Conservation (phyloP, 2,888 invertebrate species). For the Incurvaria masculella region DNA sequence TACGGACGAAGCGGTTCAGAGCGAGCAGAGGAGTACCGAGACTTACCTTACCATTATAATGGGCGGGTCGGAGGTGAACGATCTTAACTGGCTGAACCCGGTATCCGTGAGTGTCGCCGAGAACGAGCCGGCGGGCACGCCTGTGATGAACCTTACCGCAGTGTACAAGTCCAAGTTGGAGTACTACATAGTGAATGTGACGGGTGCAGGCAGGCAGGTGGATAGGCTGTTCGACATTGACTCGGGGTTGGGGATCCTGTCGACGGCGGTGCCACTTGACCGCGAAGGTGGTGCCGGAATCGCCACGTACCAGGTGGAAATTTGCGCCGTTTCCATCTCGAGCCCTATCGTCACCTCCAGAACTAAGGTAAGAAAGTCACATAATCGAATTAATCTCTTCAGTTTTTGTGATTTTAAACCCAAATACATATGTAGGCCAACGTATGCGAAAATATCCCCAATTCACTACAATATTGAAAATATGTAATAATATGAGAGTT, state of each 20-base stretch:
- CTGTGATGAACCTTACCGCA: constrained; percentile 77
- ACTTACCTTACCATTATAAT: constrained; percentile 82
- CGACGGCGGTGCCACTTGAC: constrained; percentile 80
- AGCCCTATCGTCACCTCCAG: constrained; percentile 70
- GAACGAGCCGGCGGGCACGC: constrained; percentile 85
- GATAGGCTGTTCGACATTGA: constrained; percentile 91
- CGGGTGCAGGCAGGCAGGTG: constrained; percentile 70
- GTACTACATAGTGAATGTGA: constrained; percentile 89
- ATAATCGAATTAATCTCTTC: too few relatives aligned
- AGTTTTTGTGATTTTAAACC: too few relatives aligned
- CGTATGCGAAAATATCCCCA: too few relatives aligned
- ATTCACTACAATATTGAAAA: too few relatives aligned
- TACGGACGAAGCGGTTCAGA: constrained; percentile 88
- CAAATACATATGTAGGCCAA: too few relatives aligned
- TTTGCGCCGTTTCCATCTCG: constrained; percentile 77
- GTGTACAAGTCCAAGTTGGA: constrained; percentile 69
- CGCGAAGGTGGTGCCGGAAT: constrained; percentile 82
- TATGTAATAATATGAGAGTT: too few relatives aligned
- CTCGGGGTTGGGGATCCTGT: constrained; percentile 81
- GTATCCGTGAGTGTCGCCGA: constrained; percentile 81
- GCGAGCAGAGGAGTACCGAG: constrained; percentile 83
- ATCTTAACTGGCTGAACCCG: constrained; percentile 60
- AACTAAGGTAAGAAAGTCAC: constrained; percentile 85
- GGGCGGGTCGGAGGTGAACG: constrained; percentile 56
- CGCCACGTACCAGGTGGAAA: constrained; percentile 78